phyloP scores from a whole-genome alignment of 2,797 vertebrate species.

The Cephalopachus bancanus region DNA sequence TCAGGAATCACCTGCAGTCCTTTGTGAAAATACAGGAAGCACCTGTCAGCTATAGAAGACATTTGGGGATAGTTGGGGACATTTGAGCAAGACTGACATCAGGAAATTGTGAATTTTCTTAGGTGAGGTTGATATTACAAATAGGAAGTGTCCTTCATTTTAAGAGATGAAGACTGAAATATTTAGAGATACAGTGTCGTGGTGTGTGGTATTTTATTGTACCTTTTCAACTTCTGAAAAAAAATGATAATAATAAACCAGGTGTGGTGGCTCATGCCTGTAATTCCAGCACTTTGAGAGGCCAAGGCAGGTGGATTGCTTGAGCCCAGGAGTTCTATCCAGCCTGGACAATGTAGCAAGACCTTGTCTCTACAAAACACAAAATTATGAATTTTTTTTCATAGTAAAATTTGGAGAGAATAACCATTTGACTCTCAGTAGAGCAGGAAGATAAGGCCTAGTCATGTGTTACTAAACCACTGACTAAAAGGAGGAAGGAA shows the following conservation, averaged over 20 bases:
- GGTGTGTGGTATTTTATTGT: accelerated
- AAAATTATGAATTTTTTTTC: not conserved
- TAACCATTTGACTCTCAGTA: not conserved
- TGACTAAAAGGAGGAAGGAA: not conserved
- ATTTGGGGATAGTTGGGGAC: not conserved
- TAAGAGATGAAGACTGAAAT: accelerated
- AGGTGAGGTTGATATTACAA: accelerated
- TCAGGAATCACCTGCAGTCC: accelerated
- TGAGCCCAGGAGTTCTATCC: too few relatives aligned
- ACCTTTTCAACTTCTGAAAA: not conserved
- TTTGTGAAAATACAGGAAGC: not conserved
- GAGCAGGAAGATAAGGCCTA: not conserved
- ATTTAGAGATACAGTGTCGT: accelerated
- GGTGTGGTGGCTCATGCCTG: too few relatives aligned
- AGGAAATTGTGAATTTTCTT: not conserved
- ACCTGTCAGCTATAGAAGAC: accelerated
- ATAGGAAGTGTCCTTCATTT: accelerated
- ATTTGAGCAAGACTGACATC: not conserved
- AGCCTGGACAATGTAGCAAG: too few relatives aligned
- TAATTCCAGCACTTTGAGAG: too few relatives aligned
- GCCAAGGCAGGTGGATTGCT: too few relatives aligned
- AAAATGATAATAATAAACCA: too few relatives aligned
- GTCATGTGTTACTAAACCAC: accelerated
- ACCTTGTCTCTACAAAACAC: too few relatives aligned
- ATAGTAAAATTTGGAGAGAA: not conserved